Conservation (phyloP, 1,140 invertebrate species). For the Theocolax elegans region DNA sequence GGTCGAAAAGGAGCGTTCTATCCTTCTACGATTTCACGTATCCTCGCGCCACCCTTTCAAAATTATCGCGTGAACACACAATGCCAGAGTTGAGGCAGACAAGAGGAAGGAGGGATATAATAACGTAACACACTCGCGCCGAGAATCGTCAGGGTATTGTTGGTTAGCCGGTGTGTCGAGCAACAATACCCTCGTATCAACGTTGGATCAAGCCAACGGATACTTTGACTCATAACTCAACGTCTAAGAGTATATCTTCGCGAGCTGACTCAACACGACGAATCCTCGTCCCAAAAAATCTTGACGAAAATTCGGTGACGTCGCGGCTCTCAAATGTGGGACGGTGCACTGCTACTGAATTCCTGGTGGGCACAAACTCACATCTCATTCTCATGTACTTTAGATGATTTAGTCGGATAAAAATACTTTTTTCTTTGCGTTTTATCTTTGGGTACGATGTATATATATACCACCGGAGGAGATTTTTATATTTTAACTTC, state of each 20-base stretch:
- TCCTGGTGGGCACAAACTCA: no score
- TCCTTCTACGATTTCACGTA: conserved; percentile 39
- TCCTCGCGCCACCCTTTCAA: conserved; percentile 3
- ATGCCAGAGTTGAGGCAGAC: no score
- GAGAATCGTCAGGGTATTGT: conserved; percentile 1
- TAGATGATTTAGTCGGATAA: no score
- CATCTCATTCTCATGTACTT: no score
- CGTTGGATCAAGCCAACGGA: conserved; percentile 1
- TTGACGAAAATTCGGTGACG: conserved; percentile 3
- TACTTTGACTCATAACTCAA: conserved; percentile 27
- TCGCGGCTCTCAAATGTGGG: no score
- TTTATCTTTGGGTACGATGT: no score
- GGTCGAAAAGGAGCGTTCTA: not conserved
- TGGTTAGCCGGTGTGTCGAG: not conserved
- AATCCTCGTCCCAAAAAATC: no score
- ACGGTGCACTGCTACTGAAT: no score
- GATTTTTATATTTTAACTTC: no score
- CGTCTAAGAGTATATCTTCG: not conserved
- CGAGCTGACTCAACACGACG: not conserved
- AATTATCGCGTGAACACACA: conserved; percentile 38
- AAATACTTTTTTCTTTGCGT: no score
- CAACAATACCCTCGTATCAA: conserved; percentile 21
- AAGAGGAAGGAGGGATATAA: not conserved
- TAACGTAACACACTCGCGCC: conserved; percentile 20
- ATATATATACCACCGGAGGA: no score